A percentile compares a stretch with the other conserved stretches of the same genome.
phyloP scores from a whole-genome alignment of 2,888 invertebrate species.

The Melikaiella ostensackeni region DNA sequence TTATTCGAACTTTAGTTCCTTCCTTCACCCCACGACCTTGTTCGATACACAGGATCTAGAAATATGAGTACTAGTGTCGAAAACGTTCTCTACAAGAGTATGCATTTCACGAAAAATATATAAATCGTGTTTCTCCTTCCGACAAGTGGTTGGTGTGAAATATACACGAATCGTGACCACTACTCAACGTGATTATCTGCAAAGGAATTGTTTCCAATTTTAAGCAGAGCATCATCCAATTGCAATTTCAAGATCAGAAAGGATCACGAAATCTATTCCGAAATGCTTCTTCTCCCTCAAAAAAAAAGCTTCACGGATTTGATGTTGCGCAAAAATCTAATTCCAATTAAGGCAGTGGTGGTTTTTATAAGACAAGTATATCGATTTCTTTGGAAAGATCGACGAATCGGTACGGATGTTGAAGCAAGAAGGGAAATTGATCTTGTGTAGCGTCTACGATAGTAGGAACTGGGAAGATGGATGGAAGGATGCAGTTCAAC shows the following conservation, averaged over 20 bases:
- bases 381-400: slow-evolving; percentile 2
- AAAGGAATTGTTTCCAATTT: background rate
- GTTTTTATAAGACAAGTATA: background rate
- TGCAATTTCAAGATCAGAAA: background rate
- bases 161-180: background rate
- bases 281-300: background rate
- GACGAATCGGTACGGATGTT: background rate
- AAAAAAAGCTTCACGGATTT: background rate
- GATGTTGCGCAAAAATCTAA: background rate
- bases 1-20: slow-evolving; percentile 19
- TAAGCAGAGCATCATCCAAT: background rate
- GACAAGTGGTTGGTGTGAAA: slow-evolving; percentile 8
- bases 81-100: background rate
- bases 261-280: background rate
- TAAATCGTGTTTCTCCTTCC: slow-evolving; percentile 1
- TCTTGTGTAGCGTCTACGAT: background rate
- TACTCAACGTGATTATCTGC: background rate
- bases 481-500: slow-evolving; percentile 27
- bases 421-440: slow-evolving; percentile 16
- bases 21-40: background rate
- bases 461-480: slow-evolving; percentile 17
- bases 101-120: slow-evolving; percentile 13
- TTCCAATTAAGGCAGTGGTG: slow-evolving; percentile 12
- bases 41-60: background rate
- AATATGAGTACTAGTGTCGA: slow-evolving; percentile 3